phyloP scores from a whole-genome alignment of 2,113 vertebrate genomes.

The Alethe castanea region DNA sequence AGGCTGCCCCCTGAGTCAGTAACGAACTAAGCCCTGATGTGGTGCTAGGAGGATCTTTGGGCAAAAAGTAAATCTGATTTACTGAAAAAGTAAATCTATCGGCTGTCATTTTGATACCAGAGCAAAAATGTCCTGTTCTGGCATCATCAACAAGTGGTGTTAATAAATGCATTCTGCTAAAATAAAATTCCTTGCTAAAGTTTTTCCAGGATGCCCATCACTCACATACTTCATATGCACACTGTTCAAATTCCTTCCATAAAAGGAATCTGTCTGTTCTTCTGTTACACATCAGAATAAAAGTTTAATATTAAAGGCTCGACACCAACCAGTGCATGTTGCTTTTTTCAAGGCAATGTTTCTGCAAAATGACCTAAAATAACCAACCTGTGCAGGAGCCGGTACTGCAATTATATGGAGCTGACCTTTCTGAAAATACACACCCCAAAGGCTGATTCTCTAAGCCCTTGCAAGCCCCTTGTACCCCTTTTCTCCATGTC shows the following conservation, averaged over 20 bases:
- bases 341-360: neutral
- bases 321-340: neutral
- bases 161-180: neutral
- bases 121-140: neutral
- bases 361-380: neutral
- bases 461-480: neutral
- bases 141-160: neutral
- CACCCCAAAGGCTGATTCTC: neutral
- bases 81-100: neutral
- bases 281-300: neutral
- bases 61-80: neutral
- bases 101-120: neutral
- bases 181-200: fast-evolving
- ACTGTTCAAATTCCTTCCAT: neutral
- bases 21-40: neutral
- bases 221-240: neutral
- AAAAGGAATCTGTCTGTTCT: neutral
- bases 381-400: neutral
- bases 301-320: neutral
- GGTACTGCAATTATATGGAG: neutral
- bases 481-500: neutral
- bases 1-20: neutral
- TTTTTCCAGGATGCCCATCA: neutral
- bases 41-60: neutral
- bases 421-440: neutral